Base-by-base conservation (phyloP, 92 coral and sea anemone species). In the Epizoanthus illoricatus region DNA sequence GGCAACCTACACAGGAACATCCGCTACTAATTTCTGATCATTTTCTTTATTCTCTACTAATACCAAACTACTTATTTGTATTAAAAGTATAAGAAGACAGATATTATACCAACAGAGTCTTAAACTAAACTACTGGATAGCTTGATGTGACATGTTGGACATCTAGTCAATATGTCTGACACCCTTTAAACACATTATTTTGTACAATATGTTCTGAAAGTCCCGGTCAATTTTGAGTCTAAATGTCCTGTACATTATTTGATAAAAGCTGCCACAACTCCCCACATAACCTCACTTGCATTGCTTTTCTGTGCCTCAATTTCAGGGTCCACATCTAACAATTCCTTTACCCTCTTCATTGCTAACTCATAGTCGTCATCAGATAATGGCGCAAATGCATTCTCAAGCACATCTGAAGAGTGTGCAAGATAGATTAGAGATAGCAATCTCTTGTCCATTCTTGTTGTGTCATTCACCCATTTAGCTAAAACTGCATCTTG, bases 281-380 rank as follows among this genome's bases (percentile, higher is more conserved):
- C 95, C 99, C 99, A 97, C 99, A 97, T 97, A 11, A 97, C 71
- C 69, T 93, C 98, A 73, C 85, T 97, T 10, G 93, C 81, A 65
- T 69, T 86, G 55, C 97, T 90, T 73, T 97, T 97, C 82, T 88
- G 98, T 17, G 90, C 89, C 73, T 97, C 98, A 21, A 90, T 81
- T 73, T 97, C 99, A 5, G 99, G 99, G 70, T 97, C 98, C 52
- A 91, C 92, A 24, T 97, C 99, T 85, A 97, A 86, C 23, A 97
- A 91, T 85, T 97, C 99, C 49, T 93, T 88, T 8, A 97, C 99
- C 55, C 97, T 87, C 86, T 97, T 97, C 99, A 97, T 97, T 2
- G 99, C 99, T 39, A 97, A 90, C 79, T 97, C 99, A 86, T 97
- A 97, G 88, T 97, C 99, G 36, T 97, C 99, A 76, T 97, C 99